Evolutionary conservation across 2,113 vertebrate genomes (phyloP).

Genomic region (Phaethon lepturus): DNA sequence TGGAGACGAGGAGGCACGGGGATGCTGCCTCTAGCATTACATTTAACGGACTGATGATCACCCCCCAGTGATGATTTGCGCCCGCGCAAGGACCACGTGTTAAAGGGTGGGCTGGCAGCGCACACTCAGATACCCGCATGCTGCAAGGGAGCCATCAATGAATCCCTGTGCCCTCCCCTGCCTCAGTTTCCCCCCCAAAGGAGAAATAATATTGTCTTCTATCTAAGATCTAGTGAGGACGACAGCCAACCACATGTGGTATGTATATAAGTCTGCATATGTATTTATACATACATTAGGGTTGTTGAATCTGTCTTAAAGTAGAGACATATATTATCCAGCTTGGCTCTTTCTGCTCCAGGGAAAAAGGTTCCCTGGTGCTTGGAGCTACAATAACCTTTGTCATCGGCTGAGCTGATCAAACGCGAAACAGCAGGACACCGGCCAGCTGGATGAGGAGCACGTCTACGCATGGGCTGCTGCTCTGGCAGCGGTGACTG

Average conservation of each 20-base stretch:
- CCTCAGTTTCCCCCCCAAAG: background rate
- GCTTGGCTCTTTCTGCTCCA: background rate
- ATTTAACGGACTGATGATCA: background rate
- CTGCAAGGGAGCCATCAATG: background rate
- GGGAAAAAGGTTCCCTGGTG: background rate
- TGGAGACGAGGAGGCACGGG: background rate
- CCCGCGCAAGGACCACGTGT: background rate
- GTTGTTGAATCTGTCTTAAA: background rate
- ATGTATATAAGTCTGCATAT: background rate
- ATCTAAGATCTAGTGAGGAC: accelerated
- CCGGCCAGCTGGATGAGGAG: background rate
- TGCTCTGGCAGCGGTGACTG: background rate
- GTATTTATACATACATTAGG: background rate
- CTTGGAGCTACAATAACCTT: background rate
- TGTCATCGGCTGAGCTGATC: background rate
- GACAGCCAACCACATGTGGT: background rate
- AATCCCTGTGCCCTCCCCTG: accelerated
- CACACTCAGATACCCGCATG: background rate
- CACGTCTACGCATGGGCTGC: background rate
- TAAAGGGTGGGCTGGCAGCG: background rate
- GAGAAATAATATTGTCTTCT: background rate
- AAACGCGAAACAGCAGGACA: background rate
- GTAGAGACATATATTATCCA: background rate
- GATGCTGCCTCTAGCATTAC: background rate
- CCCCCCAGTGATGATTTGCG: background rate